phyloP scores from a whole-genome alignment of 2,797 vertebrate species.

The Myotis pilosus region DNA sequence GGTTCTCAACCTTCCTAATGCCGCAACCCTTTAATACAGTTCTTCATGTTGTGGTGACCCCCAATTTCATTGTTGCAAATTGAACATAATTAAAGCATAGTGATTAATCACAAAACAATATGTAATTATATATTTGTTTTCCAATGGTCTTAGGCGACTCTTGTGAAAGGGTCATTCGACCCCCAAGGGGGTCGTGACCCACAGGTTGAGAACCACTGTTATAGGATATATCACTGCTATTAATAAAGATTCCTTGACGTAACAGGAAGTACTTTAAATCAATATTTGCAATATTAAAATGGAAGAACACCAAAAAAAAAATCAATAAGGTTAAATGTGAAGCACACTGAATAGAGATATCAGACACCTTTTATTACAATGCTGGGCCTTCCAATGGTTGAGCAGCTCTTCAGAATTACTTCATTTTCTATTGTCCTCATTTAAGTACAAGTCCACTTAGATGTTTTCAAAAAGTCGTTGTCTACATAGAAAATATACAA shows the following conservation, averaged over 20 bases:
- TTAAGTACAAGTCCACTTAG: not conserved
- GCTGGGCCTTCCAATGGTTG: not conserved
- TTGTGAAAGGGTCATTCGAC: too few relatives aligned
- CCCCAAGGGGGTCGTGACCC: too few relatives aligned
- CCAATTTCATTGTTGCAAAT: too few relatives aligned
- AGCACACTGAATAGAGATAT: not conserved
- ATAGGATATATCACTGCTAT: not conserved
- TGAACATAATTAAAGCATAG: too few relatives aligned
- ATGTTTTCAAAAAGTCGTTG: not conserved
- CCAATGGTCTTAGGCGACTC: too few relatives aligned
- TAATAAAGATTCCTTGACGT: not conserved
- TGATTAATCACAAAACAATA: too few relatives aligned
- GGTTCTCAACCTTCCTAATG: too few relatives aligned
- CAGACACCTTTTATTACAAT: rapidly evolving
- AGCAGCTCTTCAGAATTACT: not conserved
- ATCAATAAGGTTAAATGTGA: not conserved
- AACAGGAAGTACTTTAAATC: not conserved
- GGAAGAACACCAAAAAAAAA: not conserved
- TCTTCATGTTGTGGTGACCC: too few relatives aligned
- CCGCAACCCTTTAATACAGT: too few relatives aligned
- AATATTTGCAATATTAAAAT: not conserved
- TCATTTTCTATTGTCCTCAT: not conserved
- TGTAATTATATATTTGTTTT: too few relatives aligned
- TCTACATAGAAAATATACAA: not conserved
- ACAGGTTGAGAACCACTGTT: not conserved